A percentile compares a stretch with the other conserved stretches of the same genome.
These are phyloP conservation scores for Asobara japonica DNA, from an alignment of 1,140 invertebrate species.

Conservation along the genomic window DNA sequence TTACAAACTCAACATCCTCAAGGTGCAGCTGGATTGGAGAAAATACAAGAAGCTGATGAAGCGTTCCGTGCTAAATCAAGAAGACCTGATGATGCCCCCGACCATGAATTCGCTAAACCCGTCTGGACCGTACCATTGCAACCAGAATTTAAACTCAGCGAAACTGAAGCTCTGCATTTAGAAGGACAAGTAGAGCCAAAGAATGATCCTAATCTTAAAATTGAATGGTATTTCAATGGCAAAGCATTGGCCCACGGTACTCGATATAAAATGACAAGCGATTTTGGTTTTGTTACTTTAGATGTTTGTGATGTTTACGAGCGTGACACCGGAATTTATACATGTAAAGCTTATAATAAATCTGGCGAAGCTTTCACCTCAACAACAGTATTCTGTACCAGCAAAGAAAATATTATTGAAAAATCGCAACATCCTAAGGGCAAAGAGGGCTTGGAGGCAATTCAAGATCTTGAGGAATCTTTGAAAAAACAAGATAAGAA, in stretches of 20 bases:
- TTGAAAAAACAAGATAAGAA: constrained; percentile 76
- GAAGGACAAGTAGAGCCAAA: constrained; percentile 95
- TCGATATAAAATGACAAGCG: constrained; percentile 86
- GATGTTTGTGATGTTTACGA: constrained; percentile 90
- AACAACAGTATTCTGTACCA: constrained; percentile 84
- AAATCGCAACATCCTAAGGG: constrained; percentile 93
- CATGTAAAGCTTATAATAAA: constrained; percentile 87
- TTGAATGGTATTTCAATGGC: constrained; percentile 95
- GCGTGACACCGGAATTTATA: constrained; percentile 94
- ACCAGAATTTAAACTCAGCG: constrained; percentile 84
- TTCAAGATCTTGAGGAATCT: constrained; percentile 90
- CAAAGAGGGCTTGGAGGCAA: constrained; percentile 88
- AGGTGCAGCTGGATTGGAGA: constrained; percentile 85
- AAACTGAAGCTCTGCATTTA: constrained; percentile 90
- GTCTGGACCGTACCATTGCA: constrained; percentile 86
- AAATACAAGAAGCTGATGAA: constrained; percentile 85
- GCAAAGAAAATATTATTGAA: constrained; percentile 86
- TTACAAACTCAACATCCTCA: constrained; percentile 91
- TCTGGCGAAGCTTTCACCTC: constrained; percentile 91
- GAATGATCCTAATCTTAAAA: constrained; percentile 94
- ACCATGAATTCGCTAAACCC: constrained; percentile 85
- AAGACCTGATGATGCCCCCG: constrained; percentile 73
- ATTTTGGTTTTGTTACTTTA: constrained; percentile 93
- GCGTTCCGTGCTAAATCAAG: constrained; percentile 76
- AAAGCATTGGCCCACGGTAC: constrained; percentile 86